These are phyloP conservation scores for Ectropis grisescens DNA, from an alignment of 1,140 invertebrate species.

Conservation along the genomic window DNA sequence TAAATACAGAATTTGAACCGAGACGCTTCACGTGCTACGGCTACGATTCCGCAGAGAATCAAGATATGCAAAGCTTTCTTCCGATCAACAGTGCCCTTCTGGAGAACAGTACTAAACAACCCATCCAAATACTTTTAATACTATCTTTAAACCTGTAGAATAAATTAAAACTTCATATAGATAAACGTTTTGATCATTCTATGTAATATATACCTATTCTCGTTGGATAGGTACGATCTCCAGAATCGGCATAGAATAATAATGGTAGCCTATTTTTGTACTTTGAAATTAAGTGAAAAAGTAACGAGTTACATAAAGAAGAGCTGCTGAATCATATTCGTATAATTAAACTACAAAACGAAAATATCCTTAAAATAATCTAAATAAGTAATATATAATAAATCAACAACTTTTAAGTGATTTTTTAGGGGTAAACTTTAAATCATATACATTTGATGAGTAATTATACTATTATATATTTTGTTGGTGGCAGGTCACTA, in stretches of 20 bases:
- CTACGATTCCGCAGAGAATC: no score
- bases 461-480: no score
- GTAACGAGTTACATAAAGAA: constrained; percentile 31
- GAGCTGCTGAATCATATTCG: constrained; percentile 52
- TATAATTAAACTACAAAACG: constrained; percentile 43
- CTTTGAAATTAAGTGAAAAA: constrained; percentile 56
- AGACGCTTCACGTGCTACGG: constrained; percentile 6
- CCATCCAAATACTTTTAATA: constrained; percentile 32
- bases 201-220: constrained; percentile 43
- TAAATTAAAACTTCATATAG: no score
- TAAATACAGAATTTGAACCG: constrained; percentile 40
- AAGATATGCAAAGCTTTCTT: no score
- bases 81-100: constrained; percentile 19
- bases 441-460: no score
- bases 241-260: constrained; percentile 42
- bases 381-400: constrained; percentile 23
- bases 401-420: no score
- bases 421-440: no score
- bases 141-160: constrained; percentile 31
- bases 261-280: constrained; percentile 59
- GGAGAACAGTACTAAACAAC: constrained; percentile 31
- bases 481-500: no score
- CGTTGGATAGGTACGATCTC: constrained; percentile 28
- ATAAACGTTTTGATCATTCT: constrained; percentile 52
- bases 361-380: constrained; percentile 41